These are phyloP conservation scores for Stegodyphus dumicola DNA, from an alignment of 1,140 invertebrate genomes.

Conservation along the genomic window DNA sequence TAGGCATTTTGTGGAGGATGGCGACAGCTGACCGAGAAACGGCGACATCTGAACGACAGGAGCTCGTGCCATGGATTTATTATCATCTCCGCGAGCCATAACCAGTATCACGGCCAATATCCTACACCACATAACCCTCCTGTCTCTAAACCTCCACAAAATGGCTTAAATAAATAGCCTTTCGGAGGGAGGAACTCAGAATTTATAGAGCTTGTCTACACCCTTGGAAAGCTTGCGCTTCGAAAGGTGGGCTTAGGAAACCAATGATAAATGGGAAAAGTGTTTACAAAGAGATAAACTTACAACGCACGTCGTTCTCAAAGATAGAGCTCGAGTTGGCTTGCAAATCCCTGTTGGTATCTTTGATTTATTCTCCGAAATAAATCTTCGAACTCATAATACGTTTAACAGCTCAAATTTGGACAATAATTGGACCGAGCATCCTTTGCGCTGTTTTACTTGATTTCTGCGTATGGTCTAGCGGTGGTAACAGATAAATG, in stretches of 20 bases:
- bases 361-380: constrained; percentile 32
- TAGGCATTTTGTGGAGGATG: constrained; percentile 16
- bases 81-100: constrained; percentile 41
- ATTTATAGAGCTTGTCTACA: constrained; percentile 52
- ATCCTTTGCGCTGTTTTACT: no score
- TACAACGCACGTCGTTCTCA: constrained; percentile 11
- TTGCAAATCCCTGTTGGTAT: constrained; percentile 32
- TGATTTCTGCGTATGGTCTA: no score
- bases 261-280: constrained; percentile 44
- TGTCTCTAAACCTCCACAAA: constrained; percentile 43
- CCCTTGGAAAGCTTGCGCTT: constrained; percentile 16
- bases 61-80: constrained; percentile 37
- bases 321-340: not conserved
- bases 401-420: not conserved
- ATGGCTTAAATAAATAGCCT: constrained; percentile 47
- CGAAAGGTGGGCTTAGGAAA: constrained; percentile 44
- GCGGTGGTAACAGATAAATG: no score
- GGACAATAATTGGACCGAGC: constrained; percentile 8
- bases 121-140: constrained; percentile 31
- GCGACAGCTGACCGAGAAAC: constrained; percentile 31
- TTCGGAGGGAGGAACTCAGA: constrained; percentile 6
- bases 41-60: constrained; percentile 21
- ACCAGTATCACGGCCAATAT: constrained; percentile 40
- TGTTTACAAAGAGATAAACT: constrained; percentile 55
- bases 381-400: constrained; percentile 21